Evolutionary conservation across 2,888 invertebrate species (phyloP), one percentile per base, ranked within the genome.

Genomic region (Lutraria lutraria): DNA sequence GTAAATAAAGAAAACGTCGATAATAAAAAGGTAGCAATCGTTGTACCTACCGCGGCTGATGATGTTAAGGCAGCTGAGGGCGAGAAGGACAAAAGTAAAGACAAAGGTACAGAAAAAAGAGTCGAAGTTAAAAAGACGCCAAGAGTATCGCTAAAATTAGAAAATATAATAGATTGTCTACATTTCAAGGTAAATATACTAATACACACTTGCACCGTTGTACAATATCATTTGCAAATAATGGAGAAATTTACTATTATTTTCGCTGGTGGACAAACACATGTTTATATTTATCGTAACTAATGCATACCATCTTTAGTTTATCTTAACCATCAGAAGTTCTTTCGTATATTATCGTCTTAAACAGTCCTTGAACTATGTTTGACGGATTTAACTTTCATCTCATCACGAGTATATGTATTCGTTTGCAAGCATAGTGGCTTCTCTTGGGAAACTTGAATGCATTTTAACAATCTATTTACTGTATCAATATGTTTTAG

Each of bases 81-180:
- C 63, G 81, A 31, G 0, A 80, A 81, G 31, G 84, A 83, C 1
- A 81, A 56, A 21, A 25, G 31, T 19, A 76, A 34, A 15, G 80
- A 43, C 80, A 85, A 83, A 16, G 86, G 86, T 15, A 53, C 81
- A 43, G 79, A 86, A 60, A 88, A 86, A 56, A 87, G 86, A 60
- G 79, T 90, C 21, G 90, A 91, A 72, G 82, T 90, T 25, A 88
- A 79, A 31, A 89, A 87, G 54, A 83, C 86, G 43, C 88, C 82
- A 63, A 93, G 93, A 83, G 84, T 79, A 34, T 63, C 87, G 2
- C 94, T 94, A 16, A 94, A 93, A 90, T 88, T 94, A 12, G 94
- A 94, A 19, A 94, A 92, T 83, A 91, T 94, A 19, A 91, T 94
- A 43, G 94, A 95, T 88, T 92, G 93, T 85, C 89, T 95, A 19